Base-by-base conservation (phyloP, 1,140 invertebrate genomes). In the Drosophila ananassae region DNA sequence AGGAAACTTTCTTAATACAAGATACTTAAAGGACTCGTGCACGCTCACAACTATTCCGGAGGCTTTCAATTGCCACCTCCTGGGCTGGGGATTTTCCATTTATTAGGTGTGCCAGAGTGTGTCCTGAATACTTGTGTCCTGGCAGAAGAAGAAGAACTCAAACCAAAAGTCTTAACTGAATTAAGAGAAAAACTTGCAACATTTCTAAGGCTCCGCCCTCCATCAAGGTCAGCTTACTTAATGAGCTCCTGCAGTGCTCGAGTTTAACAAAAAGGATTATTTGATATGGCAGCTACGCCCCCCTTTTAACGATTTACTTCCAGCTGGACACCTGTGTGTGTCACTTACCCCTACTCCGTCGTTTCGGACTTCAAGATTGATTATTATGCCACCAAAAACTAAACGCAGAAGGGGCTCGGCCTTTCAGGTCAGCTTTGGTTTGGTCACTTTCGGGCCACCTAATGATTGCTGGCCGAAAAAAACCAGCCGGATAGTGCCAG, bases 161-260 rank as follows among this genome's bases (percentile, higher is more conserved):
- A 71, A 81, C 78, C 71, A 41, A 82, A 89, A 89, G 83, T 71
- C 72, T 89, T 89, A 89, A 89, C 83, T 89, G 83, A 89, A 89
- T 89, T 89, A 89, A 79, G 79, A 82, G 68, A 34, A 64, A 79
- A 87, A 89, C 83, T 89, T 89, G 83, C 75, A 73, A 89, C 75
- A 79, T 73, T 82, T 89, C 85, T 77, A 73, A 68, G 85, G 67
- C 52, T 24, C 32, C 28, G 47, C 58, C 55, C 25, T 51, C 69
- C 44, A 60, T 83, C 72, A 82, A 89, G 83, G 83, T 73, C 81
- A 73, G 68, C 77, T 53, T 58, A 58, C 79, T 79, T 87, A 87
- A 87, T 87, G 83, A 87, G 79, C 75, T 67, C 73, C 56, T 61
- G 82, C 63, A 85, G 74, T 78, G 83, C 60, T 69, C 56, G 64